Conservation (phyloP, 2,113 vertebrate species). For the Mellivora capensis region DNA sequence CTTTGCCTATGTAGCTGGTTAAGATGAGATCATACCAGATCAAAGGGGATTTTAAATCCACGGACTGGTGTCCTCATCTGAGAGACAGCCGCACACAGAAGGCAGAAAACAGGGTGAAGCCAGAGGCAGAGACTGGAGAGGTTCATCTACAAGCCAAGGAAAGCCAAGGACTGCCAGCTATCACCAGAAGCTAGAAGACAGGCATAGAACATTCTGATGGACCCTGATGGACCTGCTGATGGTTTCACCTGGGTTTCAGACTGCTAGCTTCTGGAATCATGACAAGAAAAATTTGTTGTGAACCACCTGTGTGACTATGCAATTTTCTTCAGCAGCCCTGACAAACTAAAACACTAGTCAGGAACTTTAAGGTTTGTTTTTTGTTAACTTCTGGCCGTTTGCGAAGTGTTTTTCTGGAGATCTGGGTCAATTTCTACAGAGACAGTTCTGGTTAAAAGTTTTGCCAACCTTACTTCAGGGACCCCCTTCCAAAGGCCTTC, state of each 20-base stretch:
- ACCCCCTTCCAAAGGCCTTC: not conserved
- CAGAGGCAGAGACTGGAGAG: not conserved
- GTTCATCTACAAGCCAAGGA: not conserved
- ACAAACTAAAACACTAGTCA: not conserved
- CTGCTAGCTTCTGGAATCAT: not conserved
- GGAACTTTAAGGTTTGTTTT: not conserved
- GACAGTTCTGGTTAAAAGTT: not conserved
- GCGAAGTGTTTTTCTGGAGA: not conserved
- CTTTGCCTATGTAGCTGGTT: not conserved
- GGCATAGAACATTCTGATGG: fast-evolving
- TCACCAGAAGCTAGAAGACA: not conserved
- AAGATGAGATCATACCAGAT: not conserved
- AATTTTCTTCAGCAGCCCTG: not conserved
- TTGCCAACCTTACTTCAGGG: not conserved
- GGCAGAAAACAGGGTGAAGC: not conserved
- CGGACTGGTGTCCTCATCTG: not conserved
- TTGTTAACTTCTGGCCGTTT: not conserved
- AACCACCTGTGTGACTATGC: not conserved
- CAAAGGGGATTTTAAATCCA: not conserved
- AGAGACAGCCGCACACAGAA: not conserved
- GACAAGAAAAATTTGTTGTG: fast-evolving
- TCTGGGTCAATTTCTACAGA: not conserved
- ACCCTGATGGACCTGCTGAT: not conserved
- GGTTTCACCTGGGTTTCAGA: not conserved
- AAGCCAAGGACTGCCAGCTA: not conserved